These are phyloP conservation scores for Pelochelys cantorii DNA, from an alignment of 2,797 vertebrate species.

Conservation along the genomic window DNA sequence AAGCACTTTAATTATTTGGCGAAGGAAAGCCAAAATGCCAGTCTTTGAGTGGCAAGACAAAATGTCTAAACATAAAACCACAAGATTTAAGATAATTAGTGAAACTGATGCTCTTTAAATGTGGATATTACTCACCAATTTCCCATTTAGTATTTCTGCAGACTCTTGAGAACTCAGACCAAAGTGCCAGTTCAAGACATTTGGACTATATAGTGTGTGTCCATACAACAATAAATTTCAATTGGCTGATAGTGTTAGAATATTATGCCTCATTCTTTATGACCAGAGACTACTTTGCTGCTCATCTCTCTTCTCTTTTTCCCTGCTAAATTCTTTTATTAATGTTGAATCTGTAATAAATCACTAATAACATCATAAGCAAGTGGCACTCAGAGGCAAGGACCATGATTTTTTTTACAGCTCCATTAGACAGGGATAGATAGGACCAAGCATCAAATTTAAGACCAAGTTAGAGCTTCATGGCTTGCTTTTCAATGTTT, in stretches of 20 bases:
- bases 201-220: not conserved
- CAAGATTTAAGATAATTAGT: not conserved
- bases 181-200: not conserved
- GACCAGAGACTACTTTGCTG: not conserved
- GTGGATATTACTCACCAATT: not conserved
- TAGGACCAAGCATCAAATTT: not conserved
- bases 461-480: not conserved
- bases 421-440: not conserved
- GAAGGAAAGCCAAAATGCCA: slow-evolving; percentile 1
- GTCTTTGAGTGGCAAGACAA: not conserved
- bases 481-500: not conserved
- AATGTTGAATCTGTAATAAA: not conserved
- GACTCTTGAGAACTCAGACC: fast-evolving
- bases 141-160: not conserved
- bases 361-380: not conserved
- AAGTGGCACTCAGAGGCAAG: not conserved
- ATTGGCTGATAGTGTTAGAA: not conserved
- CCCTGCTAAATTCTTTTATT: not conserved
- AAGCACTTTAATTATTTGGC: not conserved
- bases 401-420: not conserved
- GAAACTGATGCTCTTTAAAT: not conserved
- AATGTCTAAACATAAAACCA: not conserved
- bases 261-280: not conserved
- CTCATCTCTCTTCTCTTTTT: slow-evolving; percentile 23
- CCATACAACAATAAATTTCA: not conserved